phyloP scores from a whole-genome alignment of 1,140 invertebrate species.

The Elysia chlorotica region DNA sequence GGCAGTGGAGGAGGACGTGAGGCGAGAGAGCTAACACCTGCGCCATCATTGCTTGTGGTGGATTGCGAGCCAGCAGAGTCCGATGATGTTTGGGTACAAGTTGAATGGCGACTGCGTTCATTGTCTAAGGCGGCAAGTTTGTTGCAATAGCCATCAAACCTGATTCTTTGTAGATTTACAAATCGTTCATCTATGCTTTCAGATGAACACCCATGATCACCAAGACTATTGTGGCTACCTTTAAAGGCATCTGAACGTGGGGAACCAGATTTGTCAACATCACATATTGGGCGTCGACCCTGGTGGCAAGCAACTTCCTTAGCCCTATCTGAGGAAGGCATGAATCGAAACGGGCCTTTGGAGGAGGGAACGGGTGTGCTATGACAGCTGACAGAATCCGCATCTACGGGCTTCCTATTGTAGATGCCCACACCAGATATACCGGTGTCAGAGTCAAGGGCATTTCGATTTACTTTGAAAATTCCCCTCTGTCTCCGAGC shows the following conservation, averaged over 20 bases:
- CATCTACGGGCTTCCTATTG: too few species aligned
- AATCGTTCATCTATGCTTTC: too few species aligned
- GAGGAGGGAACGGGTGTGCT: background rate
- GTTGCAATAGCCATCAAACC: background rate
- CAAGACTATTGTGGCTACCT: too few species aligned
- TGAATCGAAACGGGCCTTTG: background rate
- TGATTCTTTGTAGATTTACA: background rate
- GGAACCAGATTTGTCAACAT: too few species aligned
- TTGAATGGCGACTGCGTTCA: background rate
- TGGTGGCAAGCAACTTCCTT: background rate
- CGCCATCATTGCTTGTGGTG: background rate
- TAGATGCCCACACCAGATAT: too few species aligned
- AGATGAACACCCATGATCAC: too few species aligned
- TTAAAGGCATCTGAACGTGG: too few species aligned
- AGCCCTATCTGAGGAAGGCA: background rate
- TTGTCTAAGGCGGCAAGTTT: background rate
- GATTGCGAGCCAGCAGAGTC: background rate
- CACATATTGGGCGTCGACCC: too few species aligned
- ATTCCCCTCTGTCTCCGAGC: background rate
- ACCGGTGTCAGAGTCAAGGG: too few species aligned
- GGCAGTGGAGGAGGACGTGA: background rate
- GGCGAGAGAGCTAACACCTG: background rate
- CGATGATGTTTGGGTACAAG: background rate
- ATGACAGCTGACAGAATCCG: too few species aligned
- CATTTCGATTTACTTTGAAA: too few species aligned